Evolutionary conservation across 2,113 vertebrate genomes (phyloP).

Genomic region (Nannobrachium achirus): DNA sequence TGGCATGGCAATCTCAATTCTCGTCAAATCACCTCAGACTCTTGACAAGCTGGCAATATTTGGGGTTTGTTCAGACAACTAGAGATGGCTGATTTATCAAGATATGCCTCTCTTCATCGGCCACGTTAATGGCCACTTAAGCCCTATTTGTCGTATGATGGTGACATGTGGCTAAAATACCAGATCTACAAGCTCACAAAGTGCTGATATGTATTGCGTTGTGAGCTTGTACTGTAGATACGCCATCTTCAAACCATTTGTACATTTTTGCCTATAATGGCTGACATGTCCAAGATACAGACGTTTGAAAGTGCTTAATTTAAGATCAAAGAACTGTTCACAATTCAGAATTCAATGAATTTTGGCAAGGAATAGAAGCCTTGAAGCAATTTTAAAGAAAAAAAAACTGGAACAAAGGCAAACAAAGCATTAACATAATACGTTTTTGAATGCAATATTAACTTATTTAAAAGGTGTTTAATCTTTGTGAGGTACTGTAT

Average conservation of each 20-base stretch:
- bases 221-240: no score
- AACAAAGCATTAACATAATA: no score
- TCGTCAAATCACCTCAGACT: slow-evolving; percentile 65
- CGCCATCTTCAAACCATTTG: neutral
- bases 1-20: slow-evolving; percentile 65
- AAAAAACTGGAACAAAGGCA: no score
- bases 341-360: no score
- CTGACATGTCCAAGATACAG: no score
- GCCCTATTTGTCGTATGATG: no score
- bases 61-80: slow-evolving; percentile 42
- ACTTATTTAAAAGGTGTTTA: neutral
- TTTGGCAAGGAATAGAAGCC: no score
- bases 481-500: neutral
- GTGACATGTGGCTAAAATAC: no score
- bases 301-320: no score
- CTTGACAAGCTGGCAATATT: slow-evolving; percentile 71
- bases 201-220: no score
- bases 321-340: no score
- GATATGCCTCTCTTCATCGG: slow-evolving; percentile 45
- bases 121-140: neutral
- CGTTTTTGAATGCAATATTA: neutral
- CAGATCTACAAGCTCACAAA: no score
- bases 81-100: slow-evolving; percentile 37
- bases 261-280: neutral
- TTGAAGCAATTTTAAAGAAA: neutral